Conservation (phyloP, 1,140 invertebrate genomes). For the Drosophila tristis region DNA sequence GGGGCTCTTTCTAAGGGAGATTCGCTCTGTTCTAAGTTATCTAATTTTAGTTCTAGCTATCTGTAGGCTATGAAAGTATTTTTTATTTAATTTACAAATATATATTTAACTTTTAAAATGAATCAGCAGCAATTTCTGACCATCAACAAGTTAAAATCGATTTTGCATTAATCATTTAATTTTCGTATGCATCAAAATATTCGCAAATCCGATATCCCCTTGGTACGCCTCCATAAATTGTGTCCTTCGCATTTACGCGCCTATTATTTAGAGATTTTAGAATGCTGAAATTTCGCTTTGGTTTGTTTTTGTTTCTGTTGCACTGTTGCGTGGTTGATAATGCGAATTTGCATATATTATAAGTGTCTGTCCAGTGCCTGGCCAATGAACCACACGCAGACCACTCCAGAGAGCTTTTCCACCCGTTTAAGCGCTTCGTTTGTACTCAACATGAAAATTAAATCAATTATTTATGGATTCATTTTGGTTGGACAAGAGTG, state of each 20-base stretch:
- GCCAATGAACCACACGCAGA: conserved; percentile 14
- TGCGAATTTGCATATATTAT: conserved; percentile 34
- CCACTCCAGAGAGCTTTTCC: conserved; percentile 1
- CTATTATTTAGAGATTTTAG: conserved; percentile 5
- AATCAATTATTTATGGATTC: conserved; percentile 77
- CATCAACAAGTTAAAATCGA: no score
- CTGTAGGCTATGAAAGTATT: no score
- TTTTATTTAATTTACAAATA: no score
- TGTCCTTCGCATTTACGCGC: neutral
- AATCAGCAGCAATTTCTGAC: no score
- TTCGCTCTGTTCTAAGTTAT: no score
- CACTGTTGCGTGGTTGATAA: neutral
- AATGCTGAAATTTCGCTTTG: conserved; percentile 6
- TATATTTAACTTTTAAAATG: no score
- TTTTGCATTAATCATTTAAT: no score
- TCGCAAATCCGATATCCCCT: no score
- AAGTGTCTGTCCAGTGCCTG: neutral
- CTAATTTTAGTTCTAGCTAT: no score
- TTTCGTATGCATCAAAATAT: no score
- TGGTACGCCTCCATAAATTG: no score
- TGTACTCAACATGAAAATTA: conserved; percentile 63
- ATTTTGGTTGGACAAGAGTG: conserved; percentile 48
- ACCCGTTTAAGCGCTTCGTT: conserved; percentile 38
- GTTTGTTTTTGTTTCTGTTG: neutral
- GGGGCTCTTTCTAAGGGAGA: no score